A percentile compares a stretch with the other conserved stretches of the same genome.
These are phyloP conservation scores for Mesocentrotus franciscanus DNA, from an alignment of 53 echinoderm and acorn worm species.

Conservation along the genomic window DNA sequence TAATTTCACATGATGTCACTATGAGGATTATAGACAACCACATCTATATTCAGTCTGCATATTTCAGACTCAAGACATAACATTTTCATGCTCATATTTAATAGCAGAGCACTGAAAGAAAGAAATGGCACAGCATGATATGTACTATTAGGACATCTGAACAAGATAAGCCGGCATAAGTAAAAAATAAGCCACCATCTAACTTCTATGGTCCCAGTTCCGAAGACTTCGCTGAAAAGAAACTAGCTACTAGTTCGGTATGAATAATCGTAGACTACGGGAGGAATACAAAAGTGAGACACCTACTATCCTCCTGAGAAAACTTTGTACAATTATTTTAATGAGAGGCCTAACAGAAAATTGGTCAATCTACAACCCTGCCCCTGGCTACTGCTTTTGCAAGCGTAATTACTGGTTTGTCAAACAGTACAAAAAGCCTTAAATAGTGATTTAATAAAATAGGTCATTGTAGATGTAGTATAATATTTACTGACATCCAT, in stretches of 20 bases:
- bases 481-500: neutral
- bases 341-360: neutral
- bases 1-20: neutral
- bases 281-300: neutral
- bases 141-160: neutral
- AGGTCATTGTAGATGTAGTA: neutral
- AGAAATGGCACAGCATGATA: neutral
- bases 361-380: neutral
- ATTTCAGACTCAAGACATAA: neutral
- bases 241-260: neutral
- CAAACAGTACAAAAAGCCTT: neutral
- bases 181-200: neutral
- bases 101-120: neutral
- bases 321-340: neutral
- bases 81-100: neutral
- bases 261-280: neutral
- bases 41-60: neutral
- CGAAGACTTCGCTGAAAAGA: neutral
- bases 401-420: neutral
- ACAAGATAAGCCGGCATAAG: neutral
- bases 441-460: neutral
- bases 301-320: neutral
- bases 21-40: neutral
- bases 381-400: neutral
- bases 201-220: neutral